Percentiles rank a stretch among this genome's conserved stretches.
Conservation (phyloP, 2,797 vertebrate genomes). For the Sorex maritimensis region DNA sequence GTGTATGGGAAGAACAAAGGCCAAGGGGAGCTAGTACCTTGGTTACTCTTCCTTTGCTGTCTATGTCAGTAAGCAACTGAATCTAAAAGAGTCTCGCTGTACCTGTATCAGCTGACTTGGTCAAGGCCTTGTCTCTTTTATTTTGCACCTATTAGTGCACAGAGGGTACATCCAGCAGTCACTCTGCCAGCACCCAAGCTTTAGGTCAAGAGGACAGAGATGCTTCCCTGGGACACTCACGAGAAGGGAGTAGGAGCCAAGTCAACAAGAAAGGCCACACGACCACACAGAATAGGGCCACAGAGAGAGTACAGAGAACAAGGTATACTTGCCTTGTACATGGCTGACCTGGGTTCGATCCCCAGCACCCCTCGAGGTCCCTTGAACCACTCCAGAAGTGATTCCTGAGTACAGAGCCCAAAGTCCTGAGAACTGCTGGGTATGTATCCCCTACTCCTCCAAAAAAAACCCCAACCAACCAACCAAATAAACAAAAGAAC, state of each 20-base stretch:
- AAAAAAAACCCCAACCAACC: too few species aligned
- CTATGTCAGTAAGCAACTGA: neutral
- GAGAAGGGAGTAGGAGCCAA: neutral
- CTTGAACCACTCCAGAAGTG: too few species aligned
- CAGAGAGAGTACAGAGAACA: too few species aligned
- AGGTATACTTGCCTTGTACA: too few species aligned
- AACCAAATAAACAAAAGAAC: too few species aligned
- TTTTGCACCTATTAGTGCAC: neutral
- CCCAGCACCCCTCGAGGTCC: too few species aligned
- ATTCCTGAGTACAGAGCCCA: too few species aligned
- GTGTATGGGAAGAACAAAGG: neutral
- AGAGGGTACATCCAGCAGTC: neutral
- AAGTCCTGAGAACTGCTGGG: too few species aligned
- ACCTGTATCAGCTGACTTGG: neutral
- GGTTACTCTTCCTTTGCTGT: neutral
- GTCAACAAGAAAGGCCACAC: neutral
- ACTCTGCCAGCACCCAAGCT: neutral
- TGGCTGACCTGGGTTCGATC: too few species aligned
- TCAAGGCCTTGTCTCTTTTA: neutral
- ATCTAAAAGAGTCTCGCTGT: neutral
- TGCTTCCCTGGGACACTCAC: neutral
- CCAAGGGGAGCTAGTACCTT: neutral
- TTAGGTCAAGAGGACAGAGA: constrained; percentile 15
- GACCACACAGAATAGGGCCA: neutral
- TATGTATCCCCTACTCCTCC: too few species aligned